phyloP scores from a whole-genome alignment of 2,888 invertebrate species.

The Drosophila subquinaria region DNA sequence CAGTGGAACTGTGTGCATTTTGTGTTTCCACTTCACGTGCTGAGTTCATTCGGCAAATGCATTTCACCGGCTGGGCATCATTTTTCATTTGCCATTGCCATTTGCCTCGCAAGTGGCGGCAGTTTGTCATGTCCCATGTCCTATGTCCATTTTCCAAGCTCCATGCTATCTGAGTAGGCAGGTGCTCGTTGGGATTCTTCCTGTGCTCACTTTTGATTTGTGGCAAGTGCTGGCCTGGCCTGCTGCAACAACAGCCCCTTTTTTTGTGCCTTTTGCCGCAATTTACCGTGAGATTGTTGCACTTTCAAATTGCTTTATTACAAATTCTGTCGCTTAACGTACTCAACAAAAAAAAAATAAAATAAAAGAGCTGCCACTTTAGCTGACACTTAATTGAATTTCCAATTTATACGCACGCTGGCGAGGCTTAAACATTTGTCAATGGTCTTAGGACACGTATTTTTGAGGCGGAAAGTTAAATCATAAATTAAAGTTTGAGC shows the following conservation, averaged over 20 bases:
- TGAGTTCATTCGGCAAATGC: slow-evolving; percentile 68
- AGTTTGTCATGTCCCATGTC: slow-evolving; percentile 59
- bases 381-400: slow-evolving; percentile 47
- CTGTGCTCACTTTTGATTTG: slow-evolving; percentile 53
- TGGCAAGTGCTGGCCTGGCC: slow-evolving; percentile 35
- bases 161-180: slow-evolving; percentile 25
- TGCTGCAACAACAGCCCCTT: slow-evolving; percentile 5
- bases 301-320: slow-evolving; percentile 59
- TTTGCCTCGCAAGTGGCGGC: slow-evolving; percentile 59
- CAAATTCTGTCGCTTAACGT: slow-evolving; percentile 47
- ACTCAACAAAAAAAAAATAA: not conserved
- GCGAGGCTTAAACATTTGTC: not conserved
- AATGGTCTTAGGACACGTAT: not conserved
- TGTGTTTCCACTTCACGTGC: too few species aligned
- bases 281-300: slow-evolving; percentile 48
- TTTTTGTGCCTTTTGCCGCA: slow-evolving; percentile 33
- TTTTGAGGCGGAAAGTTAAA: not conserved
- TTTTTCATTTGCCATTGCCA: slow-evolving; percentile 67
- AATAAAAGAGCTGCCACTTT: slow-evolving; percentile 41
- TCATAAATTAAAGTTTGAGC: not conserved
- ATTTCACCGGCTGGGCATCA: slow-evolving; percentile 65
- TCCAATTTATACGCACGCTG: slow-evolving; percentile 24
- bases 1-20: slow-evolving; percentile 33
- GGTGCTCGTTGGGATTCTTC: slow-evolving; percentile 36
- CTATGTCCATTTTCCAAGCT: slow-evolving; percentile 14